These are phyloP conservation scores for Zaprionus tsacasi DNA, from an alignment of 1,140 invertebrate genomes.

Conservation along the genomic window DNA sequence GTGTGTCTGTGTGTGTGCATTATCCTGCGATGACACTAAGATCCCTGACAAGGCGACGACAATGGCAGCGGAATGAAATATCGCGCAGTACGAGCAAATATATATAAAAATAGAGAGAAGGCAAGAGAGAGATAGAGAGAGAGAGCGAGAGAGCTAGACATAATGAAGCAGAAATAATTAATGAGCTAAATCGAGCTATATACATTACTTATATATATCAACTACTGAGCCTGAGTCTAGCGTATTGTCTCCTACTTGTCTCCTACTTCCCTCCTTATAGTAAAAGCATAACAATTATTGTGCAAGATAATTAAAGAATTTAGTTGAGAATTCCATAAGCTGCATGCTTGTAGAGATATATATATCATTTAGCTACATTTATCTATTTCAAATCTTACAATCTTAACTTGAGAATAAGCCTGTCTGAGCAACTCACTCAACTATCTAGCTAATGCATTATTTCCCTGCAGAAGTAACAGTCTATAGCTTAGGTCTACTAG, in stretches of 20 bases:
- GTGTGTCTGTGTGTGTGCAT: slow-evolving; percentile 8
- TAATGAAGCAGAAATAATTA: slow-evolving; percentile 22
- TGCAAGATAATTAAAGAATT: too few species aligned
- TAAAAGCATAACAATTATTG: not conserved
- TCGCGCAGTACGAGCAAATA: slow-evolving; percentile 1
- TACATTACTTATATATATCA: not conserved
- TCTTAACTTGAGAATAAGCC: too few species aligned
- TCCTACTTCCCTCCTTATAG: not conserved
- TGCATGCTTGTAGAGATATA: too few species aligned
- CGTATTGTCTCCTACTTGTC: not conserved
- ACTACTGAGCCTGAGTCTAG: not conserved
- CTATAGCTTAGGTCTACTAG: too few species aligned
- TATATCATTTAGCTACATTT: too few species aligned
- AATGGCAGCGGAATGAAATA: slow-evolving; percentile 15
- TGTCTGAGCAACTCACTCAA: too few species aligned
- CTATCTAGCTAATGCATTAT: too few species aligned
- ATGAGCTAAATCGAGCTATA: slow-evolving; percentile 9
- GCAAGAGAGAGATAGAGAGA: not conserved
- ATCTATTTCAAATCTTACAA: too few species aligned
- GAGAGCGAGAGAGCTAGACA: not conserved
- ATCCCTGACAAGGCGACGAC: slow-evolving; percentile 20
- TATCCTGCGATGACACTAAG: slow-evolving; percentile 24
- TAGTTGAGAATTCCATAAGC: too few species aligned
- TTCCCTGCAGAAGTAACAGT: too few species aligned
- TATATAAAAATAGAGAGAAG: not conserved